Evolutionary conservation across 2,113 vertebrate species (phyloP), one percentile per base, ranked within the genome.

Genomic region (Macrotis lagotis): DNA sequence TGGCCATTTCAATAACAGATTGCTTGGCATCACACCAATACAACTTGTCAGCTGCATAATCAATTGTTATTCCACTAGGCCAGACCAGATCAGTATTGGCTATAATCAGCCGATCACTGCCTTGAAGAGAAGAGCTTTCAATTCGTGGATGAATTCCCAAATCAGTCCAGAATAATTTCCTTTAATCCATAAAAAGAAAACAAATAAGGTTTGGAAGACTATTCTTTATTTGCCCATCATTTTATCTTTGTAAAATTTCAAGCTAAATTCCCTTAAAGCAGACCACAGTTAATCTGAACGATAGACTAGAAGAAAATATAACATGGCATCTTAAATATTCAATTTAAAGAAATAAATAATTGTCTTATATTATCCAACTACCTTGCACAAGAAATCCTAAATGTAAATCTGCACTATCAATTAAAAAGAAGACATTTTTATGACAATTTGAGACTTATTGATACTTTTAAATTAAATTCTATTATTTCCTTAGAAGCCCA

Each of bases 121-220:
- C 99, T 37, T 99, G 98, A 92, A 99, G 96, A 48, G 99, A 99
- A 91, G 99, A 98, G 24, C 99, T 99, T 98, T 98, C 99, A 95
- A 99, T 99, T 44, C 92, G 96, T 16, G 99, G 99, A 25, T 91
- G 97, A 91, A 92, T 55, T 28, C 99, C 99, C 74, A 98, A 96
- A 93, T 99, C 99, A 1, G 99, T 99, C 99, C 99, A 99, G 98
- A 99, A 99, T 95, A 99, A 97, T 98, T 98, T 99, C 99, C 99
- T 99, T 98, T 97, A 97, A 98, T 97, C 98, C 97, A 98, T 90
- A 96, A 98, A 98, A 97, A 96, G 47, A 98, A 37, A 94, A 94
- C 22, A 95, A 92, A 94, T 95, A 94, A 94, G 89, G 93, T 59
- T 93, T 95, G 48, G 93, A 93, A 89, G 88, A 59, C 96, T 98